These are phyloP conservation scores for Tenualosa ilisha DNA, from an alignment of 2,797 vertebrate genomes.

Conservation along the genomic window DNA sequence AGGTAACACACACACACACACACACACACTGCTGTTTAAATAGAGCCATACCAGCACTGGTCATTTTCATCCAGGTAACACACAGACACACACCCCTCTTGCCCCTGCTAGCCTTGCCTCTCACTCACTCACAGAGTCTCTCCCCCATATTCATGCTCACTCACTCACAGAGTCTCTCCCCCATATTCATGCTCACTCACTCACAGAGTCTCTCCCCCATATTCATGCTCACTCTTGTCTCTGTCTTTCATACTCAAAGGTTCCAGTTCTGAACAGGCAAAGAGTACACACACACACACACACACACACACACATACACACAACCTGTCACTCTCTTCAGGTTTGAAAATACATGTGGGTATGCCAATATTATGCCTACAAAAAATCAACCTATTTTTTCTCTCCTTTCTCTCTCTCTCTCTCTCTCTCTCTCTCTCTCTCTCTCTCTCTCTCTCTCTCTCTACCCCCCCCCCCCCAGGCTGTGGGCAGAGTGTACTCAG, in stretches of 20 bases:
- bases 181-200: background rate
- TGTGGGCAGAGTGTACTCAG: constrained; percentile 80
- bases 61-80: background rate
- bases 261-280: too few species aligned
- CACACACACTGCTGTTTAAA: background rate
- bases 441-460: constrained; percentile 2
- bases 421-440: background rate
- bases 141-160: background rate
- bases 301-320: background rate
- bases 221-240: background rate
- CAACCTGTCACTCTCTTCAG: background rate
- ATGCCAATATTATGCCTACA: background rate
- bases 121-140: background rate
- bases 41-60: too few species aligned
- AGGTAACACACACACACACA: constrained; percentile 73
- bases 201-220: background rate
- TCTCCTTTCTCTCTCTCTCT: constrained; percentile 3
- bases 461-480: constrained; percentile 70
- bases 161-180: background rate
- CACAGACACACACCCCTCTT: background rate
- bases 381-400: background rate
- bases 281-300: background rate
- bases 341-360: background rate
- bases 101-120: background rate
- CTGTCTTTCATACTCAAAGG: background rate